These are phyloP conservation scores for Sebastes aleutianus DNA, from an alignment of 2,797 vertebrate genomes.

Conservation along the genomic window DNA sequence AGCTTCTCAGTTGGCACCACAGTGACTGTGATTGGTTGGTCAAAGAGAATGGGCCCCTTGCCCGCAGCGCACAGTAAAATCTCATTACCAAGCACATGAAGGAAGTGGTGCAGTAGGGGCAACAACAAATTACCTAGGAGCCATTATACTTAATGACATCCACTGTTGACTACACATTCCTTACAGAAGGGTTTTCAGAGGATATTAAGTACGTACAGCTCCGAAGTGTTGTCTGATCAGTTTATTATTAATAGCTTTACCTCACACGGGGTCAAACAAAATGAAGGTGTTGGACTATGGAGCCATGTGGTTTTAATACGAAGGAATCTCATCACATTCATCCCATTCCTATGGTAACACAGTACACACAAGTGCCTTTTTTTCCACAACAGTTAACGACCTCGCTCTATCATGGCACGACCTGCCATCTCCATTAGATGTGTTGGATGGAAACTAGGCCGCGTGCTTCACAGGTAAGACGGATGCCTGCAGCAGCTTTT, in stretches of 20 bases:
- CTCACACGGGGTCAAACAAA: conserved; percentile 10
- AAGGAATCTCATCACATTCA: conserved; percentile 43
- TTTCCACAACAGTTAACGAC: neutral
- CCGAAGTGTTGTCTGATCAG: neutral
- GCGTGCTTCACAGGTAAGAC: conserved; percentile 47
- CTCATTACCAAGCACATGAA: conserved; percentile 58
- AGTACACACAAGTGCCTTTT: conserved; percentile 17
- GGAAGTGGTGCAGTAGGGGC: conserved; percentile 26
- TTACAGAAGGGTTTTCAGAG: conserved; percentile 5
- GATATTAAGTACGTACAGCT: conserved; percentile 6
- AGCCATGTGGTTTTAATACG: conserved; percentile 51
- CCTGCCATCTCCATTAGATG: conserved; percentile 20
- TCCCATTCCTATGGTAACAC: conserved; percentile 54
- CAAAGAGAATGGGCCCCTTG: conserved; percentile 44
- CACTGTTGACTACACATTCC: conserved; percentile 18
- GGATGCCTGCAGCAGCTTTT: conserved; percentile 32
- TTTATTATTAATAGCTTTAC: conserved; percentile 13
- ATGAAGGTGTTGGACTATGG: conserved; percentile 25
- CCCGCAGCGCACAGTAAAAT: conserved; percentile 45
- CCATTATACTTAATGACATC: conserved; percentile 48
- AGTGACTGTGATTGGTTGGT: conserved; percentile 25
- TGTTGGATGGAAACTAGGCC: conserved; percentile 37
- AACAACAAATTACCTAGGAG: conserved; percentile 34
- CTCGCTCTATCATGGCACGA: conserved; percentile 12
- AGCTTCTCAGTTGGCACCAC: conserved; percentile 37